Evolutionary conservation across 2,113 vertebrate genomes (phyloP), one percentile per base, ranked within the genome.

Genomic region (Bos indicus): DNA sequence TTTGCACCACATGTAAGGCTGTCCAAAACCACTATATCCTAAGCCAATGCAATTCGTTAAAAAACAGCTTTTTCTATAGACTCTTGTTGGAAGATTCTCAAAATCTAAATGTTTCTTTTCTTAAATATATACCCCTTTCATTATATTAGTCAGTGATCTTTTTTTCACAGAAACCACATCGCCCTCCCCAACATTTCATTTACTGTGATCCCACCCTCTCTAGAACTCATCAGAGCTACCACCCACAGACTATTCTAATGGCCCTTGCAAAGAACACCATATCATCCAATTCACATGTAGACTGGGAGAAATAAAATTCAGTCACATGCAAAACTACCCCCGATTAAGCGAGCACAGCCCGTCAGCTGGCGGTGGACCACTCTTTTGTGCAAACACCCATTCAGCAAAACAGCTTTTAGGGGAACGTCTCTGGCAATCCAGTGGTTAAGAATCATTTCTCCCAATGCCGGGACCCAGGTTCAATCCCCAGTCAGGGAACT

Each of bases 181-280:
- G 94, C 60, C 54, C 82, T 67, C 87, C 95, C 26, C 74, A 90
- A 46, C 26, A 95, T 77, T 92, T 97, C 85, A 91, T 91, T 96
- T 88, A 85, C 84, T 43, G 64, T 56, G 95, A 95, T 95, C 77
- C 97, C 92, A 97, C 94, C 91, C 93, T 96, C 91, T 91, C 28
- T 52, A 96, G 85, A 97, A 91, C 88, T 93, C 95, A 91, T 97
- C 92, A 62, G 78, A 52, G 67, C 88, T 84, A 83, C 97, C 98
- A 97, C 97, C 98, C 95, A 97, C 97, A 36, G 91, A 91, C 91
- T 89, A 74, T 54, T 95, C 89, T 91, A 85, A 93, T 71, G 80
- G 89, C 82, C 88, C 81, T 54, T 48, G 95, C 93, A 93, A 97
- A 97, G 91, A 97, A 95, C 71, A 59, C 81, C 48, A 1, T 26